Base-by-base conservation (phyloP, 2,113 vertebrate genomes). In the Centropus unirufus region DNA sequence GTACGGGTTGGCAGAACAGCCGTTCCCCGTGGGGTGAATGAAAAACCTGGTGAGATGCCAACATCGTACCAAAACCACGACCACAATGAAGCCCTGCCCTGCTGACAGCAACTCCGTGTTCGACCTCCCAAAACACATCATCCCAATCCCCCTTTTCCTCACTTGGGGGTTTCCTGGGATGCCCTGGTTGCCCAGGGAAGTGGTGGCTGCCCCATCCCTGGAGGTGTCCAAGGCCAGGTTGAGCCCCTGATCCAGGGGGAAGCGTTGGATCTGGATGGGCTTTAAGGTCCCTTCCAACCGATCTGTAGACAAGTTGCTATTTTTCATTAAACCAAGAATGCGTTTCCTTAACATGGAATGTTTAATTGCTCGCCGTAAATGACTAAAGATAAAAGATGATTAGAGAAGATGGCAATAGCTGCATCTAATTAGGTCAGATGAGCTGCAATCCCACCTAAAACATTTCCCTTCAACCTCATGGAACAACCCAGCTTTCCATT, bases 1-100 rank as follows among this genome's bases (percentile, higher is more conserved):
- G 83, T 85, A 93, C 0, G 42, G 49, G 90, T 85, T 69, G 91
- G 63, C 64, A 94, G 55, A 93, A 87, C 47, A 91, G 82, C 94
- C 93, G 78, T 94, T 95, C 72, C 76, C 83, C 91, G 68, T 44
- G 62, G 51, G 58, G 85, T 47, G 67, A 94, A 63, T 3, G 14
- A 69, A 68, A 91, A 90, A 57, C 23, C 13, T 11, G 68, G 69
- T 26, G 3, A 47, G 44, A 57, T 61, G 62, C 49, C 78, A 88
- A 64, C 64, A 30, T 47, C 2, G 54, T 89, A 93, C 83, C 73
- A 30, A 63, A 79, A 85, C 69, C 9, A 59, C 23, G 4, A 8
- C 74, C 46, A 62, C 42, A 94, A 93, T 49, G 44, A 54, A 92
- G 46, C 46, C 62, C 76, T 73, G 64, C 14, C 51, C 57, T 80